phyloP scores from a whole-genome alignment of 2,888 invertebrate species.

The Ommatoiulus sabulosus region DNA sequence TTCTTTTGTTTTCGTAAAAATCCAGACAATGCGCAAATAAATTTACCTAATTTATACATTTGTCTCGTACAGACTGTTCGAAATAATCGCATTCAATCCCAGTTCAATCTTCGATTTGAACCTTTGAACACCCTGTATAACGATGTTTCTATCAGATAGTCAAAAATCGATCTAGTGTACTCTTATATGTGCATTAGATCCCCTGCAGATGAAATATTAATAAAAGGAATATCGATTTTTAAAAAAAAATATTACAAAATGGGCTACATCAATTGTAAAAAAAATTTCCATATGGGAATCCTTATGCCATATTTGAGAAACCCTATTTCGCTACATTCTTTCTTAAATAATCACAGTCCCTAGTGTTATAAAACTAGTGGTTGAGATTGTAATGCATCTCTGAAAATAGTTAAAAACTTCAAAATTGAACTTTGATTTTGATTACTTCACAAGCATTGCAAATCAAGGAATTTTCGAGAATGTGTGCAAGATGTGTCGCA shows the following conservation, averaged over 20 bases:
- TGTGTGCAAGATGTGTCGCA: no score
- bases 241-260: not conserved
- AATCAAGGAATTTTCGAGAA: no score
- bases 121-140: not conserved
- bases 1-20: no score
- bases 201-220: constrained; percentile 16
- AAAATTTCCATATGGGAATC: not conserved
- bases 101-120: not conserved
- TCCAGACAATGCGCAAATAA: not conserved
- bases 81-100: not conserved
- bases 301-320: not conserved
- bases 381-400: no score
- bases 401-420: no score
- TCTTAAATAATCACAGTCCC: not conserved
- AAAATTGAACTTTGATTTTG: no score
- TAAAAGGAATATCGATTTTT: constrained; percentile 27
- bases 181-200: not conserved
- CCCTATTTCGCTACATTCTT: not conserved
- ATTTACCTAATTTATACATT: not conserved
- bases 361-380: not conserved
- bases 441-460: no score
- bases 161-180: not conserved
- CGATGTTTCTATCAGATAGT: not conserved
- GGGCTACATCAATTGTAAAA: not conserved
- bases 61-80: not conserved